Evolutionary conservation across 2,888 invertebrate species (phyloP).

Genomic region (Agonopterix subpropinquella): DNA sequence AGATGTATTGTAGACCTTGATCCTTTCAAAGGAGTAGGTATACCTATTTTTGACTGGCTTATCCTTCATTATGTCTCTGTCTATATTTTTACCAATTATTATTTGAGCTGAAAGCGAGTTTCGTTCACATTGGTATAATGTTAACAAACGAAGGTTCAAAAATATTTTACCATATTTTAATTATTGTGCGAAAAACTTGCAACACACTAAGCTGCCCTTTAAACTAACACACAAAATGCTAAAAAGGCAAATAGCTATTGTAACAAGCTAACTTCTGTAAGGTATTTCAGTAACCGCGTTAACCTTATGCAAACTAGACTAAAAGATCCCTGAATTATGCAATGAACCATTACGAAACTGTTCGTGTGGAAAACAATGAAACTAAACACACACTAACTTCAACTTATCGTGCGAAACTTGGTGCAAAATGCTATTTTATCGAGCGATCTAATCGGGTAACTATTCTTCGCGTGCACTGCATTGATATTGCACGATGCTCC

Average conservation of each 20-base stretch:
- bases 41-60: too few species aligned
- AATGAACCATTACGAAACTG: constrained; percentile 33
- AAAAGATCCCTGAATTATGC: constrained; percentile 31
- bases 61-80: too few species aligned
- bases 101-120: too few species aligned
- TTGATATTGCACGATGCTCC: constrained; percentile 46
- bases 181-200: not conserved
- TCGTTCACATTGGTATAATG: too few species aligned
- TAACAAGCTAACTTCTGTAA: constrained; percentile 1
- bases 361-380: constrained; percentile 40
- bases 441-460: constrained; percentile 40
- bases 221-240: too few species aligned
- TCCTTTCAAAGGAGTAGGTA: too few species aligned
- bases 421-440: constrained; percentile 42
- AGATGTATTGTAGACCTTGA: too few species aligned
- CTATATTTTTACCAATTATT: too few species aligned
- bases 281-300: constrained; percentile 6
- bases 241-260: not conserved
- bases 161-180: too few species aligned
- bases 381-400: constrained; percentile 22
- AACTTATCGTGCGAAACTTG: constrained; percentile 41
- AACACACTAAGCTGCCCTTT: too few species aligned
- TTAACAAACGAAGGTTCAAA: too few species aligned
- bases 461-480: constrained; percentile 29
- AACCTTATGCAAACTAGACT: constrained; percentile 11